Evolutionary conservation across 2,888 invertebrate genomes (phyloP), one percentile per base, ranked within the genome.

Genomic region (Cyclophora albipunctata): DNA sequence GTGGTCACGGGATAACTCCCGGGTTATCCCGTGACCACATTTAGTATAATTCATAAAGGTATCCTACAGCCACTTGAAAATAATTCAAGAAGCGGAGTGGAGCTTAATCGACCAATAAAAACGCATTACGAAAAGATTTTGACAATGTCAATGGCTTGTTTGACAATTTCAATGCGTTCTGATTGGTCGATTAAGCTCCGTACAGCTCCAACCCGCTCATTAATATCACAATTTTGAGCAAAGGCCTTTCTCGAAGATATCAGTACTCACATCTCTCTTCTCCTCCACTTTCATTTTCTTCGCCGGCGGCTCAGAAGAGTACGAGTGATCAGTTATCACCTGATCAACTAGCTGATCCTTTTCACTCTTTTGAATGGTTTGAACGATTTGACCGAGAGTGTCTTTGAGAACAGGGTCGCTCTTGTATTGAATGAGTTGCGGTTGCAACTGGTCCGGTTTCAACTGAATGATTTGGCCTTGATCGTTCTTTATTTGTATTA

Each of bases 391-490:
- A 1, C 37, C 37, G 37, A 37, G 37, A 37, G 4, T 37, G 37
- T 43, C 43, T 33, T 20, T 43, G 4, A 33, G 20, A 34, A 78
- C 80, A 34, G 75, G 78, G 4, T 84, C 84, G 50, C 78, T 81
- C 59, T 84, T 85, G 53, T 73, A 78, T 55, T 83, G 84, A 4
- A 84, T 52, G 43, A 84, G 49, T 0, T 76, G 73, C 6, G 67
- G 63, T 50, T 78, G 77, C 6, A 84, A 52, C 55, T 84, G 85
- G 20, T 87, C 86, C 52, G 75, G 74, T 55, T 87, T 87, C 49
- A 87, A 50, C 33, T 85, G 84, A 57, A 87, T 84, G 20, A 86
- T 78, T 62, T 86, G 86, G n/a, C 84, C 85, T 49, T 86, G 84
- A 2, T 85, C 84, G 50, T 84, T 84, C 59, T 86, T 85, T 6